Conservation (phyloP, 2,888 invertebrate genomes). For the Dryomyza anilis region DNA sequence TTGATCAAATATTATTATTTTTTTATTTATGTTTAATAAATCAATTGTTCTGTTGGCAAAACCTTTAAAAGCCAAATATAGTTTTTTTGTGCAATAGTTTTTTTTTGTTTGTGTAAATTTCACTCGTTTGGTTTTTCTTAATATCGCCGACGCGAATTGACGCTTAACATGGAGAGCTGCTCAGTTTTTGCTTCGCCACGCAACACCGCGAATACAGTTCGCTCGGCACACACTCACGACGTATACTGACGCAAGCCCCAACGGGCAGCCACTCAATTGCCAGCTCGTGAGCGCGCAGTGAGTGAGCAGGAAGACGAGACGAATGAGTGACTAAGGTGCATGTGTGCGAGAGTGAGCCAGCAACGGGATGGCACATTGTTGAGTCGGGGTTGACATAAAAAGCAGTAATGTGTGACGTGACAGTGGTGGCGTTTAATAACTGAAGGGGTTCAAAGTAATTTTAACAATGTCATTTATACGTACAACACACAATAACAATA, state of each 20-base stretch:
- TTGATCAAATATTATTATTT: too few species aligned
- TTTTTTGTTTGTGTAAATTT: background rate
- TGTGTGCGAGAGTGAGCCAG: too few species aligned
- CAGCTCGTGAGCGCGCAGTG: background rate
- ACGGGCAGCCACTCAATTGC: conserved; percentile 1
- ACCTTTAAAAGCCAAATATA: too few species aligned
- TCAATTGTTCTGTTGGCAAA: too few species aligned
- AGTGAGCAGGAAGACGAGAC: background rate
- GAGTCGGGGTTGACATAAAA: background rate
- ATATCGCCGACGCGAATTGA: background rate
- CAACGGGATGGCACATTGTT: background rate
- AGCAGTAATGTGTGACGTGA: too few species aligned
- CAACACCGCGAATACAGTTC: conserved; percentile 22
- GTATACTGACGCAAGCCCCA: conserved; percentile 28
- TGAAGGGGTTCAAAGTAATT: too few species aligned
- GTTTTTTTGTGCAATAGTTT: too few species aligned
- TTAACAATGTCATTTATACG: too few species aligned
- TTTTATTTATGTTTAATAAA: too few species aligned
- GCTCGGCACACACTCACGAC: conserved; percentile 32
- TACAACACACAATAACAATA: background rate
- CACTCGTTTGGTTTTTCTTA: too few species aligned
- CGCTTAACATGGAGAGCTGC: background rate
- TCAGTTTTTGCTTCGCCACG: conserved; percentile 25
- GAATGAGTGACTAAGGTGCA: background rate
- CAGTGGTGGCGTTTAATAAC: background rate